Evolutionary conservation across 1,140 invertebrate genomes (phyloP).

Genomic region (Drosophila seguyi): DNA sequence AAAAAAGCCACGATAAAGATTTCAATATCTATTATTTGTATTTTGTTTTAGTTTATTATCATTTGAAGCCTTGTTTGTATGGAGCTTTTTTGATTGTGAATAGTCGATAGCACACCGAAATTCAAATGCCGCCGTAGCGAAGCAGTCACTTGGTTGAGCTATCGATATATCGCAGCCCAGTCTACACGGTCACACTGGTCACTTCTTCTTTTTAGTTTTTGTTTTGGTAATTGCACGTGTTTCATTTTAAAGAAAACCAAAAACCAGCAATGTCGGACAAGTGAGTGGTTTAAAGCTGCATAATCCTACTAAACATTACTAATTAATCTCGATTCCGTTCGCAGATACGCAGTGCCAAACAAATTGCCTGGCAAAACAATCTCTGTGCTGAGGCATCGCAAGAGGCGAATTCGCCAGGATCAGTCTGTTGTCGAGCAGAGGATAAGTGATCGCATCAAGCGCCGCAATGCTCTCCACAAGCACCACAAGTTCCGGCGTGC

Average conservation of each 20-base stretch:
- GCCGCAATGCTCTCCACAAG: constrained; percentile 33
- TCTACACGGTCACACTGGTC: neutral
- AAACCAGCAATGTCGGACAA: constrained; percentile 73
- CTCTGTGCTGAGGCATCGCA: constrained; percentile 79
- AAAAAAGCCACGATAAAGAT: too few relatives aligned
- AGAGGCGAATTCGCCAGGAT: constrained; percentile 77
- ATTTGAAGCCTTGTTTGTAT: too few relatives aligned
- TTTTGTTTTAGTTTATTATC: too few relatives aligned
- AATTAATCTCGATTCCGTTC: neutral
- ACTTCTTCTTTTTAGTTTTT: constrained; percentile 49
- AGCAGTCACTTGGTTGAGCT: neutral
- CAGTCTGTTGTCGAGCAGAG: constrained; percentile 74
- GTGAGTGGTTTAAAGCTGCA: constrained; percentile 33
- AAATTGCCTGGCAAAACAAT: constrained; percentile 84
- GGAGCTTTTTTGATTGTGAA: neutral
- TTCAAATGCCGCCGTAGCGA: too few relatives aligned
- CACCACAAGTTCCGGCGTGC: constrained; percentile 80
- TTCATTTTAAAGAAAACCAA: constrained; percentile 34
- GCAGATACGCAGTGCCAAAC: constrained; percentile 83
- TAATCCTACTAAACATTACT: neutral
- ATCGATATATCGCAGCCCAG: neutral
- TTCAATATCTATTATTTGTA: too few relatives aligned
- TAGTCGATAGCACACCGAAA: neutral
- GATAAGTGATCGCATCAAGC: constrained; percentile 62
- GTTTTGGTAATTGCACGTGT: constrained; percentile 74